Percentiles rank a stretch among this genome's conserved stretches.
phyloP scores from a whole-genome alignment of 2,113 vertebrate species.

The Lagopus muta region DNA sequence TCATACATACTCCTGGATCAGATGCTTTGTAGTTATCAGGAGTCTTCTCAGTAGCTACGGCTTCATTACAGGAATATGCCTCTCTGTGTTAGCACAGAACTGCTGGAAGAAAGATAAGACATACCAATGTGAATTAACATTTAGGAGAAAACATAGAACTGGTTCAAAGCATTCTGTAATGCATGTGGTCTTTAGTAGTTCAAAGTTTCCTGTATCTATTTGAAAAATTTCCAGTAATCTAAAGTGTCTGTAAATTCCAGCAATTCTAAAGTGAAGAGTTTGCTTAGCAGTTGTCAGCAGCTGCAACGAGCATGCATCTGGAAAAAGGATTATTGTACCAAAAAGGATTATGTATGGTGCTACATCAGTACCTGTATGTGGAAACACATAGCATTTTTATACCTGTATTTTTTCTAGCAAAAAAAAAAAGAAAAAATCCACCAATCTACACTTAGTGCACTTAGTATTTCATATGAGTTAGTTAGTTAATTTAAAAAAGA shows the following conservation, averaged over 20 bases:
- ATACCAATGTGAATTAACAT: neutral
- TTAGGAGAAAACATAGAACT: neutral
- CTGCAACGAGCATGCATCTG: constrained; percentile 18
- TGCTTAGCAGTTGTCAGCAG: constrained; percentile 53
- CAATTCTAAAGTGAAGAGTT: constrained; percentile 48
- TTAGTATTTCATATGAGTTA: neutral
- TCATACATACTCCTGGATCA: neutral
- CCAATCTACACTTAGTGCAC: neutral
- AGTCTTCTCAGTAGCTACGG: constrained; percentile 5
- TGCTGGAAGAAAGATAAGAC: constrained; percentile 11
- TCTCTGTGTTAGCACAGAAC: neutral
- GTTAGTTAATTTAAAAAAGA: constrained; percentile 10
- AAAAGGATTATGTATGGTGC: neutral
- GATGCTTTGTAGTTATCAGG: constrained; percentile 9
- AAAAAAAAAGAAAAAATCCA: neutral
- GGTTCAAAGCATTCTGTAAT: constrained; percentile 76
- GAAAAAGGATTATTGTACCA: constrained; percentile 20
- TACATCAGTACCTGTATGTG: neutral
- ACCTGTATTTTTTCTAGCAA: neutral
- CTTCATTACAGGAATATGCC: neutral
- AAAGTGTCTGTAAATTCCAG: constrained; percentile 45
- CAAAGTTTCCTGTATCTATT: constrained; percentile 76
- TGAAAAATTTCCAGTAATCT: constrained; percentile 50
- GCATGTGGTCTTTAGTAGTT: constrained; percentile 76
- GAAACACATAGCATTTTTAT: neutral